Base-by-base conservation (phyloP, 2,888 invertebrate species). In the Phaedon cochleariae region DNA sequence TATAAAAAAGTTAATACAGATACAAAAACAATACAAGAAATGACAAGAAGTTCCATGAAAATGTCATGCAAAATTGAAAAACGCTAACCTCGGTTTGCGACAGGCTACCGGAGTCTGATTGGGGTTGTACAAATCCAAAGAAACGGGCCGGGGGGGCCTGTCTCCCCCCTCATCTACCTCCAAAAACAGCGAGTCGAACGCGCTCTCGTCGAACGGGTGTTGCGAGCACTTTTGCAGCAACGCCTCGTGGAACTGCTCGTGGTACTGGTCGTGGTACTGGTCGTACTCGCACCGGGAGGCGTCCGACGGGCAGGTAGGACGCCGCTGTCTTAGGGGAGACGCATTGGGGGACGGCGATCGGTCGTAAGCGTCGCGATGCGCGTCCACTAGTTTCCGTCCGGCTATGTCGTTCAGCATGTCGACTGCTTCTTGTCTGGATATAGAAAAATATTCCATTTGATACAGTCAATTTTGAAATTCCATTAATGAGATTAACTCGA, bases 361-460 rank as follows among this genome's bases (percentile, higher is more conserved):
- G 78, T 82, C 62, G 81, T 80, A 75, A 20, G 76, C 74, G 48
- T 73, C 80, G 58, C 78, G 78, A 68, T 85, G 84, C 74, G 89
- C 88, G 2, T 91, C 90, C 7, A 90, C 89, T 70, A 92, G 86
- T 72, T 93, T 90, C 46, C 92, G 87, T 37, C 91, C 90, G 1
- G 93, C 92, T 75, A 94, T 85, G 82, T 94, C 94, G 80, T 91
- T 92, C 55, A 94, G 85, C 91, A 94, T 92, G 74, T 94, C 93
- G 64, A 93, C 89, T 62, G 94, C 94, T 86, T 94, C 94, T 85
- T 93, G 90, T 80, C 92, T 91, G 34, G 1, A 53, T 45, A 26
- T 5, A 26, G 26, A 26, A 26, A 21, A 59, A 58, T n/a, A n/a
- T n/a, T n/a, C n/a, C n/a, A n/a, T n/a, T n/a, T n/a, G n/a, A n/a